These are phyloP conservation scores for Pangasius sanitwongsei DNA, from an alignment of 2,797 vertebrate genomes.

Conservation along the genomic window DNA sequence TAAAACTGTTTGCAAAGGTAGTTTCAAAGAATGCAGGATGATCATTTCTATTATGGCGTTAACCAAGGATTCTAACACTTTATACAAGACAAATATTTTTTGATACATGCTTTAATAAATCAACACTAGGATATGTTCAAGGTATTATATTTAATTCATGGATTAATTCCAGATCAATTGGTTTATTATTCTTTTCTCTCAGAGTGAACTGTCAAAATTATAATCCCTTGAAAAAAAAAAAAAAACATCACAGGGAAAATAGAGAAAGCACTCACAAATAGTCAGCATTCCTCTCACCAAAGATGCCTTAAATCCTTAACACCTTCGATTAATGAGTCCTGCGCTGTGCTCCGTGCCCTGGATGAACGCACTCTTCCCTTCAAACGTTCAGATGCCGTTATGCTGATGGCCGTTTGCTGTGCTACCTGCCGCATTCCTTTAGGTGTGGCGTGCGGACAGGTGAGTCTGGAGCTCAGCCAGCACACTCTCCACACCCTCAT, in stretches of 20 bases:
- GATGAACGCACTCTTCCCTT: slow-evolving; percentile 41
- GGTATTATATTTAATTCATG: background rate
- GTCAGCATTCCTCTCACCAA: background rate
- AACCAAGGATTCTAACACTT: background rate
- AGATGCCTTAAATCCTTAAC: slow-evolving; percentile 8
- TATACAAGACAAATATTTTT: background rate
- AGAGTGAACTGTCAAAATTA: background rate
- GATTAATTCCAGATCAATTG: background rate
- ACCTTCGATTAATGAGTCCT: slow-evolving; percentile 9
- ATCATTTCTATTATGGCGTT: background rate
- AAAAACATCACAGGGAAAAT: background rate
- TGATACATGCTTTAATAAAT: background rate
- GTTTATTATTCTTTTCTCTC: background rate
- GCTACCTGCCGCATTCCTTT: slow-evolving; percentile 55
- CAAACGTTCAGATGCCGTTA: slow-evolving; percentile 34
- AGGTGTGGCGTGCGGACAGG: slow-evolving; percentile 71
- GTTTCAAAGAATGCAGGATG: background rate
- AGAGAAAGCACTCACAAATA: slow-evolving; percentile 25
- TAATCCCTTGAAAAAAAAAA: background rate
- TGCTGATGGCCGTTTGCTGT: slow-evolving; percentile 18
- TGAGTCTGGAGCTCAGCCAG: slow-evolving; percentile 67
- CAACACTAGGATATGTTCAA: background rate
- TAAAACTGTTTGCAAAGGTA: background rate
- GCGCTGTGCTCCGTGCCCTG: background rate
- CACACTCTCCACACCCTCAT: slow-evolving; percentile 68